Percentiles rank a stretch among this genome's conserved stretches.
Conservation (phyloP, 2,113 vertebrate species). For the Vicugna pacos region DNA sequence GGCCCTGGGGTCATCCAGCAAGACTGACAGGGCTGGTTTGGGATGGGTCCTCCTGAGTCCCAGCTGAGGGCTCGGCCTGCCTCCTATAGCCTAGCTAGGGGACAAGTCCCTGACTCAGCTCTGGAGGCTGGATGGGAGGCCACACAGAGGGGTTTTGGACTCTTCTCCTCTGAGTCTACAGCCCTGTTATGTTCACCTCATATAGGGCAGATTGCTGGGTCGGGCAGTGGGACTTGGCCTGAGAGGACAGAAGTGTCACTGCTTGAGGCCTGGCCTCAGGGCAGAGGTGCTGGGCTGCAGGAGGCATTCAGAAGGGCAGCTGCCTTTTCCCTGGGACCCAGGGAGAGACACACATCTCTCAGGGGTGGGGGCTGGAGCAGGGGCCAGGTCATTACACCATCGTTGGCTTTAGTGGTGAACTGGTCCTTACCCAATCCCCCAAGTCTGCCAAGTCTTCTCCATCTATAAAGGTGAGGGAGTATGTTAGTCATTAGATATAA, state of each 20-base stretch:
- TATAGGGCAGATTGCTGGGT: background rate
- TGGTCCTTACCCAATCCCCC: background rate
- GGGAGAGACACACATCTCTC: background rate
- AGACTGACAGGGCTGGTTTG: background rate
- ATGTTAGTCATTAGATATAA: background rate
- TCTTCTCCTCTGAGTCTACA: background rate
- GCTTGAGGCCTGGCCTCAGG: background rate
- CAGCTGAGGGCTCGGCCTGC: background rate
- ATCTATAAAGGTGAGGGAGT: background rate
- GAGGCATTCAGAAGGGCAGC: background rate
- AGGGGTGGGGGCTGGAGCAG: background rate
- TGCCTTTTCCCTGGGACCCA: background rate
- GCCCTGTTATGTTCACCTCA: background rate
- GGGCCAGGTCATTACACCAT: background rate
- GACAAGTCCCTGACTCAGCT: background rate
- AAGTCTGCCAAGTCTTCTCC: background rate
- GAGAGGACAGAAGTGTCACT: background rate
- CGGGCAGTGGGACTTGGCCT: background rate
- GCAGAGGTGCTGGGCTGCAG: background rate
- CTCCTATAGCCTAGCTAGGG: background rate
- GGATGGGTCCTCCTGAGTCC: background rate
- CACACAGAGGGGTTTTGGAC: background rate
- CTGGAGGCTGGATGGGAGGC: background rate
- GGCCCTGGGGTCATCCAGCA: background rate
- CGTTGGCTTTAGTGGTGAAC: background rate